phyloP scores from a whole-genome alignment of 2,888 invertebrate species.

The Nephrotoma appendiculata region DNA sequence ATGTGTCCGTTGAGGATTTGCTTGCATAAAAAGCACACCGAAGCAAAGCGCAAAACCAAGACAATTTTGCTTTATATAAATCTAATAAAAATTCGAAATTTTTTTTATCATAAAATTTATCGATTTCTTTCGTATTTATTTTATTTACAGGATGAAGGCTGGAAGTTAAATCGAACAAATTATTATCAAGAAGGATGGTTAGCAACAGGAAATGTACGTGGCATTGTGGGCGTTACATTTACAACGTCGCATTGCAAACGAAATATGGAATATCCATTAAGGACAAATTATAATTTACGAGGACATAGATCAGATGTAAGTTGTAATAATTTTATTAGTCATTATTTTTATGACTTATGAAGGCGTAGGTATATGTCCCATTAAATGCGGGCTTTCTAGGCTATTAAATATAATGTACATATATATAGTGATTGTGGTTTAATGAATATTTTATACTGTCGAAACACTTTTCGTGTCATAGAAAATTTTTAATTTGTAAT shows the following conservation, averaged over 20 bases:
- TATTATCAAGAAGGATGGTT: slow-evolving; percentile 98
- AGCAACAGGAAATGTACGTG: slow-evolving; percentile 86
- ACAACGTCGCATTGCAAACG: slow-evolving; percentile 86
- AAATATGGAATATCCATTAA: slow-evolving; percentile 68
- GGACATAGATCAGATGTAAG: slow-evolving; percentile 92
- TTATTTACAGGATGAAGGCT: slow-evolving; percentile 68
- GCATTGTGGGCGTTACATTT: slow-evolving; percentile 91
- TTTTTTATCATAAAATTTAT: not conserved
- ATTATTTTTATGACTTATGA: not conserved
- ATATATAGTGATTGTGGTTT: too few relatives aligned
- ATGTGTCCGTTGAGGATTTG: not conserved
- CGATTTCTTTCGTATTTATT: not conserved
- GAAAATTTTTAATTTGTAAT: too few relatives aligned
- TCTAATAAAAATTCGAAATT: not conserved
- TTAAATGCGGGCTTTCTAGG: too few relatives aligned
- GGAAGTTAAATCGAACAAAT: slow-evolving; percentile 88
- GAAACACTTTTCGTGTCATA: too few relatives aligned
- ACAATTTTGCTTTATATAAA: not conserved
- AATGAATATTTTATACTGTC: too few relatives aligned
- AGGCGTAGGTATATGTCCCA: too few relatives aligned
- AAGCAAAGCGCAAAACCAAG: too few relatives aligned
- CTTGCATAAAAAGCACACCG: not conserved
- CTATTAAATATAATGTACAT: too few relatives aligned
- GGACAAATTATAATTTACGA: slow-evolving; percentile 93
- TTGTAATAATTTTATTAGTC: slow-evolving; percentile 11